Percentiles rank a stretch among this genome's conserved stretches.
Evolutionary conservation across 2,797 vertebrate species (phyloP).

Genomic region (Numenius phaeopus): DNA sequence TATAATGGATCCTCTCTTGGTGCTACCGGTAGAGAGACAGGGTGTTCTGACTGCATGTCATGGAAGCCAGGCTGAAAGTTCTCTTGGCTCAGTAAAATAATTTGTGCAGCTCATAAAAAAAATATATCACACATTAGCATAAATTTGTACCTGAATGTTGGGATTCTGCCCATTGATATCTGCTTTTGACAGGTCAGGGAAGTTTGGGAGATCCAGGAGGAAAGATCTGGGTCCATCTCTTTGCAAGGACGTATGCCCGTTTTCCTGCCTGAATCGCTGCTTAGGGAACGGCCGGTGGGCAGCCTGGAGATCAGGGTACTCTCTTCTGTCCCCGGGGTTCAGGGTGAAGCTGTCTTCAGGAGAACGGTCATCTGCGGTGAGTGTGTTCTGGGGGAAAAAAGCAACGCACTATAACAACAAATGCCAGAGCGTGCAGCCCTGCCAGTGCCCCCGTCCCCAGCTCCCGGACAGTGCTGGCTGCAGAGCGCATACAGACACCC

Average conservation of each 20-base stretch:
- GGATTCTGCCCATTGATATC: constrained; percentile 97
- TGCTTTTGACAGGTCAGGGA: constrained; percentile 96
- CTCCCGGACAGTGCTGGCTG: background rate
- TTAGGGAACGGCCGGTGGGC: constrained; percentile 83
- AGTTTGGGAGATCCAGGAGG: constrained; percentile 94
- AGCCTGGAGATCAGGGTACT: constrained; percentile 81
- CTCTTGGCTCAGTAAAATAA: background rate
- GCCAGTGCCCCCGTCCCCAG: background rate
- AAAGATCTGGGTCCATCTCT: constrained; percentile 91
- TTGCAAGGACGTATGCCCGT: constrained; percentile 83
- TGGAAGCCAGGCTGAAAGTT: constrained; percentile 4
- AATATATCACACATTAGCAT: background rate
- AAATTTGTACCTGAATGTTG: constrained; percentile 92
- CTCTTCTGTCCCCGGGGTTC: constrained; percentile 76
- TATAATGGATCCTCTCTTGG: background rate
- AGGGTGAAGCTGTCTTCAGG: constrained; percentile 74
- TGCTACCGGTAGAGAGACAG: background rate
- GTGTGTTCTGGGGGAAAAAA: constrained; percentile 81
- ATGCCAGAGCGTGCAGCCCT: background rate
- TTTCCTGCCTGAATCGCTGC: constrained; percentile 82
- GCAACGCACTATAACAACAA: background rate
- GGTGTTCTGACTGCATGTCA: background rate
- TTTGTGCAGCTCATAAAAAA: background rate
- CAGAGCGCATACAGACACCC: background rate
- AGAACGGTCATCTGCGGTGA: constrained; percentile 78